Evolutionary conservation across 2,113 vertebrate species (phyloP).

Genomic region (Poecile atricapillus): DNA sequence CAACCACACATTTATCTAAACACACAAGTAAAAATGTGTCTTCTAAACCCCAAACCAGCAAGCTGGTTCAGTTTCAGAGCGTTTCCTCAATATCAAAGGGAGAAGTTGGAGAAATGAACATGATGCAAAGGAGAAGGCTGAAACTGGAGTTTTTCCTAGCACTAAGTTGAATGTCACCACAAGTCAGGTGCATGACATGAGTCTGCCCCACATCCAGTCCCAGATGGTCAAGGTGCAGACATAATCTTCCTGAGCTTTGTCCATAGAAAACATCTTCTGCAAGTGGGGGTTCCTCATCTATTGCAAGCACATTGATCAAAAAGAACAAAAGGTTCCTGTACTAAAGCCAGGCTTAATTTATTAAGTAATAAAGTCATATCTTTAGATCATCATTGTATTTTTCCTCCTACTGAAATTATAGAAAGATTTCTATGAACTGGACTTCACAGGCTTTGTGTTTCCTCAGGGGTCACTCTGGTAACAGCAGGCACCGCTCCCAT

Average conservation of each 20-base stretch:
- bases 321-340: neutral
- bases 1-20: neutral
- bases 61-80: neutral
- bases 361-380: neutral
- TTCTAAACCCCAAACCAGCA: neutral
- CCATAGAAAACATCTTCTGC: neutral
- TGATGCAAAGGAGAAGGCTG: neutral
- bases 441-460: neutral
- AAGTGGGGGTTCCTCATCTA: neutral
- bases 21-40: neutral
- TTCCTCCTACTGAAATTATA: neutral
- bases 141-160: neutral
- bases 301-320: neutral
- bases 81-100: slow-evolving; percentile 5
- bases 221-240: neutral
- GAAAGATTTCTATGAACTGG: neutral
- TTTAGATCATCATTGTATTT: neutral
- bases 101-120: neutral
- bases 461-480: neutral
- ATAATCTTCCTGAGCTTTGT: neutral
- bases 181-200: neutral
- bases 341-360: neutral
- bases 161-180: neutral
- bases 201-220: neutral
- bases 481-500: neutral